A percentile compares a stretch with the other conserved stretches of the same genome.
Evolutionary conservation across 2,888 invertebrate genomes (phyloP).

Genomic region (Ditylenchus weischeri): DNA sequence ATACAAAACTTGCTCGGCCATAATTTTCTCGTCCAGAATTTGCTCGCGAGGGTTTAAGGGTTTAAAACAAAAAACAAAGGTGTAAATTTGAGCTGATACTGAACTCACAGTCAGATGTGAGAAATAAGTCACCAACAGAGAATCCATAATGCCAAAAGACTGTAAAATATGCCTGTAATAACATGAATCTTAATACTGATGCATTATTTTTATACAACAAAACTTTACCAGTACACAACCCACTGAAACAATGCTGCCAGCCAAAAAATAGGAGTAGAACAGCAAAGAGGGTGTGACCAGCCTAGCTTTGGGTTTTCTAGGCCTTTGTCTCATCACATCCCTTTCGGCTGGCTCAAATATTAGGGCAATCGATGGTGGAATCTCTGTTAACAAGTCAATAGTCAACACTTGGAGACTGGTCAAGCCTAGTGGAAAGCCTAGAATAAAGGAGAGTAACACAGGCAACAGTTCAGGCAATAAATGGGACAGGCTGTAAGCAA

Average conservation of each 20-base stretch:
- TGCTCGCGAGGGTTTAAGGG: too few species aligned
- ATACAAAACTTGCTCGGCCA: too few species aligned
- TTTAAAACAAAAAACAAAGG: too few species aligned
- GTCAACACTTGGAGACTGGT: slow-evolving; percentile 35
- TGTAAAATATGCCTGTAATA: slow-evolving; percentile 30
- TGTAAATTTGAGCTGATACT: too few species aligned
- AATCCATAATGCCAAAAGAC: slow-evolving; percentile 38
- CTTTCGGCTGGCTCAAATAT: slow-evolving; percentile 39
- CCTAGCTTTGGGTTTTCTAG: slow-evolving; percentile 24
- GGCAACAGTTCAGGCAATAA: slow-evolving; percentile 43
- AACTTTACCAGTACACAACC: slow-evolving; percentile 22
- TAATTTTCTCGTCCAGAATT: too few species aligned
- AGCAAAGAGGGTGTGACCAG: slow-evolving; percentile 34
- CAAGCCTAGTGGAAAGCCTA: slow-evolving; percentile 42
- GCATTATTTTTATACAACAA: neutral
- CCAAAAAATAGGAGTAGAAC: slow-evolving; percentile 35
- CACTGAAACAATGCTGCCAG: slow-evolving; percentile 30
- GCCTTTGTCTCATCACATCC: slow-evolving; percentile 33
- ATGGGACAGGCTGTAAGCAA: slow-evolving; percentile 44
- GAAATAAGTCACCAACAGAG: slow-evolving; percentile 25
- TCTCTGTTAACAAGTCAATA: slow-evolving; percentile 37
- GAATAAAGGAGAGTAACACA: slow-evolving; percentile 37
- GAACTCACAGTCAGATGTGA: slow-evolving; percentile 17
- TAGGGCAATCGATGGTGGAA: slow-evolving; percentile 39
- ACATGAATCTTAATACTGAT: slow-evolving; percentile 6